Evolutionary conservation across 1,140 invertebrate species (phyloP).

Genomic region (Calephelis nemesis): DNA sequence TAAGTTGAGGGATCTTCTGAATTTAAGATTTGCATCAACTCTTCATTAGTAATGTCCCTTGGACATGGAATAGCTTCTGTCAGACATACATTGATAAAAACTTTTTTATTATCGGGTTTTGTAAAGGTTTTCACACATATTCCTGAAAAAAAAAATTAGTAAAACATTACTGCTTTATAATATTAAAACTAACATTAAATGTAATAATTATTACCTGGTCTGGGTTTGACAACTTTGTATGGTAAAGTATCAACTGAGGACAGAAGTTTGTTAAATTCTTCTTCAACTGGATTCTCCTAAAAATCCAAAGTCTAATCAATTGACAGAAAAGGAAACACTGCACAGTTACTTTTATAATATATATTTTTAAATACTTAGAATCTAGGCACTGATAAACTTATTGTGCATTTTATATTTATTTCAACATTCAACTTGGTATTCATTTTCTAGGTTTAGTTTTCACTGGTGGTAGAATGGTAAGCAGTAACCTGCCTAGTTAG

Average conservation of each 20-base stretch:
- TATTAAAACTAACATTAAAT: not conserved
- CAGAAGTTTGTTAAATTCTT: slow-evolving; percentile 69
- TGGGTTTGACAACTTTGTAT: slow-evolving; percentile 62
- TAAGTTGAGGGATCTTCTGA: slow-evolving; percentile 86
- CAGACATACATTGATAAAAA: slow-evolving; percentile 90
- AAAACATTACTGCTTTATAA: not conserved
- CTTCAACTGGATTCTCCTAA: slow-evolving; percentile 62
- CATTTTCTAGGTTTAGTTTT: no score
- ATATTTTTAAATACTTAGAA: no score
- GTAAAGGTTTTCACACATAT: slow-evolving; percentile 91
- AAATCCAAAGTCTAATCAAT: not conserved
- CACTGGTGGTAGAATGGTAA: no score
- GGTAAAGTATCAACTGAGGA: slow-evolving; percentile 51
- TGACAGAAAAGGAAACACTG: slow-evolving; percentile 9
- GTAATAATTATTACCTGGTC: slow-evolving; percentile 47
- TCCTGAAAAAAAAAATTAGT: slow-evolving; percentile 79
- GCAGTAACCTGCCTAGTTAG: no score
- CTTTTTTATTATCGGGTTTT: slow-evolving; percentile 83
- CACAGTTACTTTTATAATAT: no score
- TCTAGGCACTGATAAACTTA: no score
- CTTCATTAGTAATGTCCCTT: slow-evolving; percentile 87
- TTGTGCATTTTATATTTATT: no score
- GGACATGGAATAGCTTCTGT: slow-evolving; percentile 88
- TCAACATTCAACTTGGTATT: no score
- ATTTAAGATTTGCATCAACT: slow-evolving; percentile 85